These are phyloP conservation scores for Neosalanx taihuensis DNA, from an alignment of 2,797 vertebrate genomes.

Conservation along the genomic window DNA sequence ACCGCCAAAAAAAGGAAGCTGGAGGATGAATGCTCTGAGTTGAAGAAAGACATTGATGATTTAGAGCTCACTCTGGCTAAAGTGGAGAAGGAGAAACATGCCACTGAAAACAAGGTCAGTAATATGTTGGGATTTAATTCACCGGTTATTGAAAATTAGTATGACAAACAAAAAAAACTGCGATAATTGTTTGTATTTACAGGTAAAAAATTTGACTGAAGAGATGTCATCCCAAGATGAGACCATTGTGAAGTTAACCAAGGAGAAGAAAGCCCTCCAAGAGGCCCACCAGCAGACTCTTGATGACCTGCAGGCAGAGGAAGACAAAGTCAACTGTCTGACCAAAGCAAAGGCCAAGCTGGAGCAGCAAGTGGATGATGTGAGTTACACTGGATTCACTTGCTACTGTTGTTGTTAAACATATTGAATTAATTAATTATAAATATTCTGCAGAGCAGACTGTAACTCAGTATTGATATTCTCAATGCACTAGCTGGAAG, in stretches of 20 bases:
- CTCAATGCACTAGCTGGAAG: constrained; percentile 74
- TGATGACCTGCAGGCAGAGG: constrained; percentile 78
- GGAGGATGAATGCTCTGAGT: constrained; percentile 57
- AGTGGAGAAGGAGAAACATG: constrained; percentile 69
- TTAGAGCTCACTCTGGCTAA: constrained; percentile 64
- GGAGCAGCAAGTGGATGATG: constrained; percentile 85
- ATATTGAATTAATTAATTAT: too few species aligned
- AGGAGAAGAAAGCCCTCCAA: constrained; percentile 72
- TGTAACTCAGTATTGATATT: neutral
- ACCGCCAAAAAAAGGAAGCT: constrained; percentile 63
- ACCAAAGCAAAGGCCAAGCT: constrained; percentile 82
- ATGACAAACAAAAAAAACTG: too few species aligned
- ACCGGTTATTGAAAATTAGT: too few species aligned
- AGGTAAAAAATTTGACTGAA: constrained; percentile 81
- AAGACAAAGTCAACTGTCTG: constrained; percentile 82
- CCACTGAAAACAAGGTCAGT: constrained; percentile 66
- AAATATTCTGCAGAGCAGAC: too few species aligned
- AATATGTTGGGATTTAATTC: too few species aligned
- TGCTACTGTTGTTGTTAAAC: too few species aligned
- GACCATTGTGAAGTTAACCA: constrained; percentile 70
- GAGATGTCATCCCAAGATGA: constrained; percentile 77
- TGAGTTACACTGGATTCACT: constrained; percentile 48
- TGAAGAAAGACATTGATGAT: constrained; percentile 63
- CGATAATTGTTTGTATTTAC: neutral
- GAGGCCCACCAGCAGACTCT: constrained; percentile 76